Evolutionary conservation across 1,140 invertebrate genomes (phyloP).

Genomic region (Augochlora pura): DNA sequence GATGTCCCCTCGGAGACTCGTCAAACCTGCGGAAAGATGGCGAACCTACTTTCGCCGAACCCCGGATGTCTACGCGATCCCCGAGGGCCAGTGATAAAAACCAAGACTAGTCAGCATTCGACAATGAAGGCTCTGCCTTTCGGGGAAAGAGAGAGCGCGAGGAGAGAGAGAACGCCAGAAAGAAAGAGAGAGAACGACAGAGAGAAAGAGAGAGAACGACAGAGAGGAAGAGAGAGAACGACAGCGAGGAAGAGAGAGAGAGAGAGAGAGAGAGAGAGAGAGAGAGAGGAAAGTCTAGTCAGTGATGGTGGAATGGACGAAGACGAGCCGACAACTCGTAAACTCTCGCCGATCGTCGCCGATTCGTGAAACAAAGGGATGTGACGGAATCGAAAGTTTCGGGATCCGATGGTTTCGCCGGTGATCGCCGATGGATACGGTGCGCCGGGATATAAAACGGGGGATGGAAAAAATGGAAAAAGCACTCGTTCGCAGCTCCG

Average conservation of each 20-base stretch:
- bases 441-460: background rate
- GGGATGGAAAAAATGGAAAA: background rate
- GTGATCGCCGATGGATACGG: slow-evolving; percentile 8
- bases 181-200: no score
- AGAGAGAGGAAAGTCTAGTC: background rate
- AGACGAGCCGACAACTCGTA: slow-evolving; percentile 49
- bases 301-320: background rate
- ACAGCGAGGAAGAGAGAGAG: no score
- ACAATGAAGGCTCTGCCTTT: slow-evolving; percentile 61
- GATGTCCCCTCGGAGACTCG: slow-evolving; percentile 71
- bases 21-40: slow-evolving; percentile 69
- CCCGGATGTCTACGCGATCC: slow-evolving; percentile 58
- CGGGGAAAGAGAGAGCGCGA: slow-evolving; percentile 12
- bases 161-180: no score
- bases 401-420: slow-evolving; percentile 10
- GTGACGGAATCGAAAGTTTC: slow-evolving; percentile 33
- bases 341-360: slow-evolving; percentile 50
- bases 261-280: no score
- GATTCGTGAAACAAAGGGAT: slow-evolving; percentile 49
- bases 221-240: no score
- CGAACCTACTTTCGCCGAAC: slow-evolving; percentile 63
- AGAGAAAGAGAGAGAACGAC: no score
- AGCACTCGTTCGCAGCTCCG: background rate
- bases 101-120: slow-evolving; percentile 68
- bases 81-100: slow-evolving; percentile 69